A percentile compares a stretch with the other conserved stretches of the same genome.
These are phyloP conservation scores for Ploceus nigricollis DNA, from an alignment of 2,113 vertebrate genomes.

Conservation along the genomic window DNA sequence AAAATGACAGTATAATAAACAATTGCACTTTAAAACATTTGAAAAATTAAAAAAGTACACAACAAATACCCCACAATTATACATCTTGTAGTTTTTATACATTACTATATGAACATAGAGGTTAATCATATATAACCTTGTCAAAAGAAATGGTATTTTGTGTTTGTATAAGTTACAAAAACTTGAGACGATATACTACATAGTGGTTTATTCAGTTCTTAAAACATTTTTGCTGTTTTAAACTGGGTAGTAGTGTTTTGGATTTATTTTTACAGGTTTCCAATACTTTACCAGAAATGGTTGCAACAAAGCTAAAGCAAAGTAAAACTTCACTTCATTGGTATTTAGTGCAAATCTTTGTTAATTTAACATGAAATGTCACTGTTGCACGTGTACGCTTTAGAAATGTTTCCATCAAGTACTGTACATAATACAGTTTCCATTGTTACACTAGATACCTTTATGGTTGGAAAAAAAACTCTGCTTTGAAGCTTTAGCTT, in stretches of 20 bases:
- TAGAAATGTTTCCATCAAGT: constrained; percentile 51
- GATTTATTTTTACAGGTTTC: constrained; percentile 47
- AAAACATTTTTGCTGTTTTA: constrained; percentile 49
- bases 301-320: constrained; percentile 69
- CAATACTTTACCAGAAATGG: constrained; percentile 60
- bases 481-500: constrained; percentile 43
- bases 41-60: constrained; percentile 83
- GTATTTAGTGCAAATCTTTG: constrained; percentile 75
- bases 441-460: constrained; percentile 38
- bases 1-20: constrained; percentile 80
- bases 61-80: constrained; percentile 74
- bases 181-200: constrained; percentile 58
- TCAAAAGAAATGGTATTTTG: constrained; percentile 57
- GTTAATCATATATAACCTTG: constrained; percentile 69
- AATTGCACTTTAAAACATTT: constrained; percentile 81
- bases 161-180: constrained; percentile 56
- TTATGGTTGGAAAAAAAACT: background rate
- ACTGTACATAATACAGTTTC: constrained; percentile 25
- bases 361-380: constrained; percentile 63
- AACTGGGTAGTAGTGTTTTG: background rate
- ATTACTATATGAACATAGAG: constrained; percentile 72
- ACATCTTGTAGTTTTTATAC: constrained; percentile 68
- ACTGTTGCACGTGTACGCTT: constrained; percentile 34
- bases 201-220: constrained; percentile 55
- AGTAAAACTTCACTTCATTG: constrained; percentile 74